phyloP scores from a whole-genome alignment of 2,888 invertebrate species.

The Melolontha melolontha region DNA sequence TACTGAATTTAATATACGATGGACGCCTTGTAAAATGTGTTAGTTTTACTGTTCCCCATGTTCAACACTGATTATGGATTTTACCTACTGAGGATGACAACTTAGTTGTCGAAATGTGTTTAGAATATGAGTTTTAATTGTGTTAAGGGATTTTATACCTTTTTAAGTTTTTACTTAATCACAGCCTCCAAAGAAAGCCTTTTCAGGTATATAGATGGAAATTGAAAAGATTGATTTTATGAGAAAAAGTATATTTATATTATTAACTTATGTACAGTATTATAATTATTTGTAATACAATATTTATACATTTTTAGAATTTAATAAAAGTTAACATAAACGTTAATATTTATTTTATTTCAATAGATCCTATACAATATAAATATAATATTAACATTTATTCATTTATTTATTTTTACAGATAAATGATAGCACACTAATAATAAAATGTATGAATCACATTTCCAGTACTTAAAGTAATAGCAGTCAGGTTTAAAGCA shows the following conservation, averaged over 20 bases:
- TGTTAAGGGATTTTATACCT: too few relatives aligned
- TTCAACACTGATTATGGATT: too few relatives aligned
- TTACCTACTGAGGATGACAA: too few relatives aligned
- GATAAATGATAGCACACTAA: constrained; percentile 60
- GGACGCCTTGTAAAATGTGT: too few relatives aligned
- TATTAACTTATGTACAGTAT: constrained; percentile 28
- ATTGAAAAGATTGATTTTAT: constrained; percentile 6
- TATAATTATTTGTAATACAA: constrained; percentile 31
- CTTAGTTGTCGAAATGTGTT: too few relatives aligned
- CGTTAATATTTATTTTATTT: constrained; percentile 36
- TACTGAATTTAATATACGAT: too few relatives aligned
- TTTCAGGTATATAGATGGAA: too few relatives aligned
- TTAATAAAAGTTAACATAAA: constrained; percentile 40
- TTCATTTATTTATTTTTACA: constrained; percentile 53
- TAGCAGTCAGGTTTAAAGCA: constrained; percentile 54
- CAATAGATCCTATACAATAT: constrained; percentile 57
- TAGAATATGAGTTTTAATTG: too few relatives aligned
- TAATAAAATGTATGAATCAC: constrained; percentile 59
- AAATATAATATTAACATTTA: constrained; percentile 58
- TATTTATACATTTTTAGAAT: constrained; percentile 34
- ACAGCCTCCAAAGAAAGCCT: too few relatives aligned
- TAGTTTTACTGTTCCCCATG: too few relatives aligned
- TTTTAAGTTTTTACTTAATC: too few relatives aligned
- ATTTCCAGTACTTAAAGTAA: constrained; percentile 56
- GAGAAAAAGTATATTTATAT: constrained; percentile 34